Evolutionary conservation across 2,888 invertebrate species (phyloP).

Genomic region (Tanypteryx hageni): DNA sequence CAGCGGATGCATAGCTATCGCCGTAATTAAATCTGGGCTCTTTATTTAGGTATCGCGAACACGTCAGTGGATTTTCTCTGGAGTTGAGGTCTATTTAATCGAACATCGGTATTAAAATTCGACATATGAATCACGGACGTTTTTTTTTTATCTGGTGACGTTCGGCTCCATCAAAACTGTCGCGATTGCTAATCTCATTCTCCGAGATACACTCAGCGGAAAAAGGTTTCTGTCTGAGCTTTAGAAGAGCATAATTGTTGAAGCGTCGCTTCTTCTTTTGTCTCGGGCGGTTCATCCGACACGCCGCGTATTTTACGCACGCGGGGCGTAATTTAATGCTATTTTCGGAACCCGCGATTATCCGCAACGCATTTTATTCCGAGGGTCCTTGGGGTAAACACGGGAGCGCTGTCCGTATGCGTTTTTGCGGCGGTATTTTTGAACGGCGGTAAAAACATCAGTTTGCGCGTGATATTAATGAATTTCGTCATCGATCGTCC

Average conservation of each 20-base stretch:
- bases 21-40: slow-evolving; percentile 4
- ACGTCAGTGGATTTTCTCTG: not conserved
- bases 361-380: not conserved
- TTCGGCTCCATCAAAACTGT: not conserved
- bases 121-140: not conserved
- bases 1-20: slow-evolving; percentile 24
- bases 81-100: not conserved
- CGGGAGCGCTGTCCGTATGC: too few relatives aligned
- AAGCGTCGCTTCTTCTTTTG: not conserved
- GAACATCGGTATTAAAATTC: not conserved
- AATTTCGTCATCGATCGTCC: too few relatives aligned
- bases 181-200: not conserved
- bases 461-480: too few relatives aligned
- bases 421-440: too few relatives aligned
- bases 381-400: too few relatives aligned
- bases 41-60: not conserved
- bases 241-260: not conserved
- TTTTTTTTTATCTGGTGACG: too few relatives aligned
- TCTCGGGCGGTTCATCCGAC: not conserved
- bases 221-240: not conserved
- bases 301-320: not conserved
- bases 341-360: not conserved
- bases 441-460: too few relatives aligned
- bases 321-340: not conserved
- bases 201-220: not conserved